These are phyloP conservation scores for Heliconius congener DNA, from an alignment of 1,140 invertebrate genomes.

Conservation along the genomic window DNA sequence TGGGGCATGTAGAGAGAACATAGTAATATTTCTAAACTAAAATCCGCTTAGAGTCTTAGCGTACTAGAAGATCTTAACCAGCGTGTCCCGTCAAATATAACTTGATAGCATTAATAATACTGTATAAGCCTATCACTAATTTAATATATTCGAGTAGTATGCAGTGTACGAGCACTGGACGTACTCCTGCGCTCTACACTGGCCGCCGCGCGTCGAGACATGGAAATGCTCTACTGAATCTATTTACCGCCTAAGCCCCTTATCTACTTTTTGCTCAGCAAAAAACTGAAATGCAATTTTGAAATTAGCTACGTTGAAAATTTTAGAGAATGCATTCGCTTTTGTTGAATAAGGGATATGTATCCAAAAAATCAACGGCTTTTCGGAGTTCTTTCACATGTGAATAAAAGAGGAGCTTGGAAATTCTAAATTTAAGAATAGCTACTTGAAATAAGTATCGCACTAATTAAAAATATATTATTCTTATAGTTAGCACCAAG, in stretches of 20 bases:
- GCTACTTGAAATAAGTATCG: background rate
- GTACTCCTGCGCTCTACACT: conserved; percentile 31
- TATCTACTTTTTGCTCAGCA: conserved; percentile 56
- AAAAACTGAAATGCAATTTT: conserved; percentile 55
- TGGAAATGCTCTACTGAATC: conserved; percentile 74
- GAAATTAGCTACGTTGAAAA: conserved; percentile 45
- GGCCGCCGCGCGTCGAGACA: conserved; percentile 51
- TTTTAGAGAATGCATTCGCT: conserved; percentile 26
- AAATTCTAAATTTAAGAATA: background rate
- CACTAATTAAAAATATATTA: background rate
- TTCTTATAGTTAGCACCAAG: background rate
- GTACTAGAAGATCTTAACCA: too few relatives aligned
- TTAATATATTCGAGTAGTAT: background rate
- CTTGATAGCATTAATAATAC: background rate
- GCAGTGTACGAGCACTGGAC: conserved; percentile 30
- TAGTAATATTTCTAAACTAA: too few relatives aligned
- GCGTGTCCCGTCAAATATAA: background rate
- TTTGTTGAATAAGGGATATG: conserved; percentile 23
- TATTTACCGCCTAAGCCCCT: conserved; percentile 65
- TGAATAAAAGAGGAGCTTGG: background rate
- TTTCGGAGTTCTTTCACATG: background rate
- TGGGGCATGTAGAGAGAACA: too few relatives aligned
- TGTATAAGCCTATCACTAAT: background rate
- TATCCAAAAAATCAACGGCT: conserved; percentile 19
- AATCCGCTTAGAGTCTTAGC: too few relatives aligned